A percentile compares a stretch with the other conserved stretches of the same genome.
These are phyloP conservation scores for Halocynthia aurantium DNA, from an alignment of 23 tunicate genomes.

Conservation along the genomic window DNA sequence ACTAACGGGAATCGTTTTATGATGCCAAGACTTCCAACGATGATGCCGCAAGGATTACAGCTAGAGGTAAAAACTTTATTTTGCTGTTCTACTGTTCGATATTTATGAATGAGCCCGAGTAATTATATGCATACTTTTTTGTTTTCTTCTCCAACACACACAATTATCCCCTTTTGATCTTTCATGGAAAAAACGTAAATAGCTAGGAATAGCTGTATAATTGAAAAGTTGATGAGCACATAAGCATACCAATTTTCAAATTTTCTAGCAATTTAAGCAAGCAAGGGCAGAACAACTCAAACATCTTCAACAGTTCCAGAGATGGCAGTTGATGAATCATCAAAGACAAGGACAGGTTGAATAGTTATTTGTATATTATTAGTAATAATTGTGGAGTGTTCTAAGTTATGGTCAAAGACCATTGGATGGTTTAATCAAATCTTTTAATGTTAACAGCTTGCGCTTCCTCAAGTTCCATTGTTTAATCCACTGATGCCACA, in stretches of 20 bases:
- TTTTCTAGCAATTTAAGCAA: conserved; percentile 33
- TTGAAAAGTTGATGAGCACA: too few relatives aligned
- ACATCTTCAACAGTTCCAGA: conserved; percentile 65
- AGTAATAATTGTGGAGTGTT: too few relatives aligned
- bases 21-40: conserved; percentile 8
- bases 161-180: too few relatives aligned
- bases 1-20: neutral
- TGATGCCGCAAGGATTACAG: conserved; percentile 12
- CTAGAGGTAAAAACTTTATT: conserved; percentile 2
- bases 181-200: too few relatives aligned
- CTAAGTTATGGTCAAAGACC: too few relatives aligned
- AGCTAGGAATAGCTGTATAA: too few relatives aligned
- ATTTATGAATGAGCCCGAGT: neutral
- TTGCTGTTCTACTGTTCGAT: too few relatives aligned
- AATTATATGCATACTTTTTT: neutral
- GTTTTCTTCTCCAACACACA: neutral
- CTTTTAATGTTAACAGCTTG: too few relatives aligned
- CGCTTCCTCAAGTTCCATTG: conserved; percentile 2
- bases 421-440: too few relatives aligned
- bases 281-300: conserved; percentile 57
- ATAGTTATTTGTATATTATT: too few relatives aligned
- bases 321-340: conserved; percentile 74
- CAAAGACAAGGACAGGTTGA: conserved; percentile 14
- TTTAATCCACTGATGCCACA: conserved; percentile 19
- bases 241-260: neutral